phyloP scores from a whole-genome alignment of 53 echinoderm and acorn worm genomes.

The Apostichopus leukothele region DNA sequence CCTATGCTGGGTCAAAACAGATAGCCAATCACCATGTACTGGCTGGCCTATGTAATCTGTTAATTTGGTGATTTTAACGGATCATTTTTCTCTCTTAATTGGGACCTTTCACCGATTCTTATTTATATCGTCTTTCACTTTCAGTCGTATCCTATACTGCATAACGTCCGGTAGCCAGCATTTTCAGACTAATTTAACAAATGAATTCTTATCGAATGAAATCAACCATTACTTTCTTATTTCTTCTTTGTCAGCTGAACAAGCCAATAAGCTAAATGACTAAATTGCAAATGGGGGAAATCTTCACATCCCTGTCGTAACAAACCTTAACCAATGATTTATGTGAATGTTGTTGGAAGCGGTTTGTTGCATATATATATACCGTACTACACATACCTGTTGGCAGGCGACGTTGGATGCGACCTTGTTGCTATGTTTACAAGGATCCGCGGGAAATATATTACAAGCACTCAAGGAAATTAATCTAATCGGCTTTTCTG shows the following conservation, averaged over 20 bases:
- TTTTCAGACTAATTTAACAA: not conserved
- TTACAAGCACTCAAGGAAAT: constrained; percentile 49
- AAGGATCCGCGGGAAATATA: constrained; percentile 44
- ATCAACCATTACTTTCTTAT: constrained; percentile 22
- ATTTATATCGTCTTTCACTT: not conserved
- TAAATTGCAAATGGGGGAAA: constrained; percentile 1
- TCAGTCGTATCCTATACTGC: not conserved
- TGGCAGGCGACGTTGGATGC: constrained; percentile 20
- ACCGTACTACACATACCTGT: constrained; percentile 17
- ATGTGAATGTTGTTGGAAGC: constrained; percentile 10
- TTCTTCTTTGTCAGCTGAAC: not conserved
- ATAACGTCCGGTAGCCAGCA: not conserved
- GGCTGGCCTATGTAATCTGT: not conserved
- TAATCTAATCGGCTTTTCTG: constrained; percentile 52
- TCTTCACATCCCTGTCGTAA: constrained; percentile 1
- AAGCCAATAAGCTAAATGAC: not conserved
- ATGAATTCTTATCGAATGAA: constrained; percentile 9
- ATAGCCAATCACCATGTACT: not conserved
- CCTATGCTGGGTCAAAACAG: not conserved
- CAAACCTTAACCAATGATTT: not conserved
- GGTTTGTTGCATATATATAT: not conserved
- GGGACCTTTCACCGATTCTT: not conserved
- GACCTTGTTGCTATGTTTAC: constrained; percentile 48
- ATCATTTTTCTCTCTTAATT: not conserved
- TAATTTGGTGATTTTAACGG: not conserved